Conservation (phyloP, 2,113 vertebrate species). For the Electrona antarctica region DNA sequence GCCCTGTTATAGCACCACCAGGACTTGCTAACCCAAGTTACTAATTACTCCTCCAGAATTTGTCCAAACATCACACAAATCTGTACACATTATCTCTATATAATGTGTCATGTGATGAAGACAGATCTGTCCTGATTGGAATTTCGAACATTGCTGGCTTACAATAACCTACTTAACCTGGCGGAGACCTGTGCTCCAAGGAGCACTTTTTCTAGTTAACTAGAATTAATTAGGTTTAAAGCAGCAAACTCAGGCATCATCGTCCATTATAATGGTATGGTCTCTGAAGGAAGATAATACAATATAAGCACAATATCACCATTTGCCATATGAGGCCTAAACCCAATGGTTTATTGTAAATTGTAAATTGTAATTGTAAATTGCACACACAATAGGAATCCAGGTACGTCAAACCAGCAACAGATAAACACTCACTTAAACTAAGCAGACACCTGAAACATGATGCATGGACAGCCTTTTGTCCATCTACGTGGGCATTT, state of each 20-base stretch:
- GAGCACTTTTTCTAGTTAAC: too few relatives aligned
- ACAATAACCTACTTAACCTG: too few relatives aligned
- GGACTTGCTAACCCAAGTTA: too few relatives aligned
- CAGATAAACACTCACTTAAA: constrained; percentile 24
- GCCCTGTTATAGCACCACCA: too few relatives aligned
- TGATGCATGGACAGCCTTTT: constrained; percentile 29
- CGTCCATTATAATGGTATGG: constrained; percentile 5
- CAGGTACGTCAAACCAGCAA: not conserved
- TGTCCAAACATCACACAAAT: too few relatives aligned
- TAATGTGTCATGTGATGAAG: too few relatives aligned
- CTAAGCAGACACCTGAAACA: constrained; percentile 27
- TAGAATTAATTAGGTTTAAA: not conserved
- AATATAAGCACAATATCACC: not conserved
- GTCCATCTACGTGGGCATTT: constrained; percentile 23
- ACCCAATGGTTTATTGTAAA: constrained; percentile 9
- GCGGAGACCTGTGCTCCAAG: too few relatives aligned
- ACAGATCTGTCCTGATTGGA: too few relatives aligned
- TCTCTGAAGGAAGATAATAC: constrained; percentile 6
- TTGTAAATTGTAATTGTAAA: too few relatives aligned
- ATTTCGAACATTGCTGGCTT: too few relatives aligned
- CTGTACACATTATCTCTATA: too few relatives aligned
- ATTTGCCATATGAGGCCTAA: constrained; percentile 4
- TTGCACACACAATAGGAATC: constrained; percentile 16
- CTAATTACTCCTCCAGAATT: too few relatives aligned
- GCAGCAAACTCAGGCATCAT: not conserved